phyloP scores from a whole-genome alignment of 92 coral and sea anemone species.

The Epizoanthus ramosus region DNA sequence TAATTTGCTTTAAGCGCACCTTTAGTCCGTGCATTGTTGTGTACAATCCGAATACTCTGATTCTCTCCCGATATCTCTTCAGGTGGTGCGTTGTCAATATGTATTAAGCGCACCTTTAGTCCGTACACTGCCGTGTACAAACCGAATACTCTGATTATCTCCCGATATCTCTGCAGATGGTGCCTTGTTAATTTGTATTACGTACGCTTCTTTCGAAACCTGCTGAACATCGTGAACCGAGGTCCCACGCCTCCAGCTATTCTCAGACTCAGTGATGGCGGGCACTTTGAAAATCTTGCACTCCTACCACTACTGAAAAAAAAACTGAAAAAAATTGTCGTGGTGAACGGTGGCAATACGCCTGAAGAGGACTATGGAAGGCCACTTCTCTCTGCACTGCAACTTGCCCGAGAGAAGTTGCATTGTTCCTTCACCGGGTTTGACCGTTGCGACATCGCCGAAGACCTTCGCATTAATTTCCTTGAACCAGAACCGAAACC shows the following conservation, averaged over 20 bases:
- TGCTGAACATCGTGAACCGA: conserved; percentile 45
- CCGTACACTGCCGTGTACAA: too few relatives aligned
- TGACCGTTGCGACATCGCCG: conserved; percentile 63
- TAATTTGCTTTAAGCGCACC: too few relatives aligned
- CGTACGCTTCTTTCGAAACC: conserved; percentile 72
- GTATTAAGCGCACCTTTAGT: too few relatives aligned
- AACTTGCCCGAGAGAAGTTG: conserved; percentile 74
- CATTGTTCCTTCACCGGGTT: conserved; percentile 71
- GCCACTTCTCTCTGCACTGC: conserved; percentile 55
- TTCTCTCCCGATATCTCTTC: too few relatives aligned
- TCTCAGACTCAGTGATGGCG: conserved; percentile 75
- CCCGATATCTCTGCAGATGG: too few relatives aligned
- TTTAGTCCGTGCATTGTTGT: too few relatives aligned
- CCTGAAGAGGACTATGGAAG: conserved; percentile 51
- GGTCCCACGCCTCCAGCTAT: conserved; percentile 74
- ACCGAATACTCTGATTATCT: too few relatives aligned
- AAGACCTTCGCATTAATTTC: conserved; percentile 56
- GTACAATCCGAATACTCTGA: too few relatives aligned
- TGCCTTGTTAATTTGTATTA: too few relatives aligned
- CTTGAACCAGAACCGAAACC: conserved; percentile 45
- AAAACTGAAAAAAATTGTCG: conserved; percentile 59
- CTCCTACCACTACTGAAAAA: conserved; percentile 71
- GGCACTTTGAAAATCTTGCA: conserved; percentile 82
- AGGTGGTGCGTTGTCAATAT: too few relatives aligned
- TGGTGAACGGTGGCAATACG: conserved; percentile 67